Evolutionary conservation across 2,113 vertebrate genomes (phyloP).

Genomic region (Epinephelus lanceolatus): DNA sequence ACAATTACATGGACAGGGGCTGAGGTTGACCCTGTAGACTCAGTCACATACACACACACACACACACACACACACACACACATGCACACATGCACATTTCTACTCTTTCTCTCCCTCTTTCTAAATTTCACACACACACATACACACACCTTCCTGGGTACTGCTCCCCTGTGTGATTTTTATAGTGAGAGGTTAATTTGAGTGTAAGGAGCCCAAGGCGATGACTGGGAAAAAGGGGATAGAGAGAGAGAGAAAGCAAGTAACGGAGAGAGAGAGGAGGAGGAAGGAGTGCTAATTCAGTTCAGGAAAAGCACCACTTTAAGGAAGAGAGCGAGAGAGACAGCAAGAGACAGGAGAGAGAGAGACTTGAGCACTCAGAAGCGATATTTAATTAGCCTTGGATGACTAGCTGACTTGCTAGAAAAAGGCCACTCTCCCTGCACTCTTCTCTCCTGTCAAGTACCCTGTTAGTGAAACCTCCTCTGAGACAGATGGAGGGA

Average conservation of each 20-base stretch:
- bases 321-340: constrained; percentile 46
- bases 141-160: constrained; percentile 28
- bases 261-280: constrained; percentile 28
- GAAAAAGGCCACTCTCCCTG: constrained; percentile 71
- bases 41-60: constrained; percentile 32
- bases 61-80: not conserved
- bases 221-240: constrained; percentile 54
- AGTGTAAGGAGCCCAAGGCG: constrained; percentile 72
- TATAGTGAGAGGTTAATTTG: constrained; percentile 83
- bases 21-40: constrained; percentile 54
- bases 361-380: constrained; percentile 57
- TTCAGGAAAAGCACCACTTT: constrained; percentile 63
- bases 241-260: constrained; percentile 32
- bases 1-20: constrained; percentile 75
- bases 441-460: constrained; percentile 74
- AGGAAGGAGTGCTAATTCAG: constrained; percentile 47
- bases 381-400: constrained; percentile 81
- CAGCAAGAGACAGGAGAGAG: constrained; percentile 29
- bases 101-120: not conserved
- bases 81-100: not conserved
- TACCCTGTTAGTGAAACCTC: constrained; percentile 76
- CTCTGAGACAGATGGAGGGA: constrained; percentile 69
- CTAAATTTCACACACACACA: constrained; percentile 3
- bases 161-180: constrained; percentile 74
- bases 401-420: constrained; percentile 75